Percentiles rank a stretch among this genome's conserved stretches.
Conservation (phyloP, 2,797 vertebrate species). For the Columba guinea region DNA sequence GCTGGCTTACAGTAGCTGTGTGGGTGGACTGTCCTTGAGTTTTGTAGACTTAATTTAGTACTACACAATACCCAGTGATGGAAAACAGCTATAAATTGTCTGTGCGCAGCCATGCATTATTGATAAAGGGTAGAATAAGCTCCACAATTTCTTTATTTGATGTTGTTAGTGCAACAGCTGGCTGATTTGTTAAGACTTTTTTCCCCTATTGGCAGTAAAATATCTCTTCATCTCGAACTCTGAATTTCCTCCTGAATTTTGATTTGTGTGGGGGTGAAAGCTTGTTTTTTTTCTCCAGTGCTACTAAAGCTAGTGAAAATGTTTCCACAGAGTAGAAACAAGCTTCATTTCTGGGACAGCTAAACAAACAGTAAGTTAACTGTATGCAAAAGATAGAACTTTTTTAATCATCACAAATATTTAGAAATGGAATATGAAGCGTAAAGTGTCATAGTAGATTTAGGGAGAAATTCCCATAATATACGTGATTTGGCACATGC, state of each 20-base stretch:
- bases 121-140: conserved; percentile 66
- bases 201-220: conserved; percentile 17
- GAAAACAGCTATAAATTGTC: conserved; percentile 73
- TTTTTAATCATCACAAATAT: not conserved
- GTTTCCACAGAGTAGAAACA: not conserved
- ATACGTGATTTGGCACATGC: not conserved
- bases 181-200: conserved; percentile 47
- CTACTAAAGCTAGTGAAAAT: not conserved
- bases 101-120: conserved; percentile 71
- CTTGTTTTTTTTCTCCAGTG: not conserved
- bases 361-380: not conserved
- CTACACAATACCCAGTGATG: conserved; percentile 60
- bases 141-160: conserved; percentile 68
- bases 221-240: not conserved
- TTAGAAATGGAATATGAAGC: not conserved
- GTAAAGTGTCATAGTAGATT: not conserved
- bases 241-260: conserved; percentile 18
- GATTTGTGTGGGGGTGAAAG: not conserved
- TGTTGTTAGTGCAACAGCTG: conserved; percentile 65
- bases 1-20: conserved; percentile 68
- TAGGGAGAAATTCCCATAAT: not conserved
- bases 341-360: not conserved
- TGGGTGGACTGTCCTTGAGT: conserved; percentile 71
- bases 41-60: conserved; percentile 67
- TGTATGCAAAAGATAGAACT: not conserved